phyloP scores from a whole-genome alignment of 2,797 vertebrate species.

The Pseudochirops cupreus region DNA sequence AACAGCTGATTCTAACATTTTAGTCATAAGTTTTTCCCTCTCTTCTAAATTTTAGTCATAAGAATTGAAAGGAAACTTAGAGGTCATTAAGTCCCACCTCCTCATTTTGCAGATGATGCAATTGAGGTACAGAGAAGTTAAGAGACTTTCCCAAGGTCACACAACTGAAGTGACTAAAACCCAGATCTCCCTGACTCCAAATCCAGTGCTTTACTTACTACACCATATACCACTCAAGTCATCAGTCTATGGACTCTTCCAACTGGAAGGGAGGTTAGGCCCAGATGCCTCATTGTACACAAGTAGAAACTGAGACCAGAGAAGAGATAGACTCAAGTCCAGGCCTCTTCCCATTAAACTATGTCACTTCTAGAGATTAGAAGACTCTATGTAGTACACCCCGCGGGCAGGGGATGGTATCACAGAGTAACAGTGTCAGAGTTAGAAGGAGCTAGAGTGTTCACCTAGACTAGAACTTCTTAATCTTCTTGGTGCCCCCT shows the following conservation, averaged over 20 bases:
- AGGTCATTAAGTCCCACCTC: not conserved
- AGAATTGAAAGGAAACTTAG: not conserved
- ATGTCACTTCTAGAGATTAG: not conserved
- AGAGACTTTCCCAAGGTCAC: not conserved
- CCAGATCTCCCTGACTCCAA: not conserved
- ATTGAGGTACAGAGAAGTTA: not conserved
- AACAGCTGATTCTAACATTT: not conserved
- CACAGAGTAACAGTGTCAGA: not conserved
- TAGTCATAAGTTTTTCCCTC: not conserved
- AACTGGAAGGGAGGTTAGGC: not conserved
- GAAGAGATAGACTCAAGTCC: not conserved
- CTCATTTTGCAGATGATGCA: not conserved
- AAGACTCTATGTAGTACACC: not conserved
- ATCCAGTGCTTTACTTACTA: not conserved
- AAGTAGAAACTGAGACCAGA: not conserved
- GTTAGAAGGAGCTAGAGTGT: not conserved
- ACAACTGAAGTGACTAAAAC: not conserved
- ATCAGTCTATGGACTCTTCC: not conserved
- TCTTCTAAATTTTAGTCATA: not conserved
- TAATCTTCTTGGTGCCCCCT: not conserved
- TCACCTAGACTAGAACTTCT: not conserved
- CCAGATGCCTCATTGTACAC: not conserved
- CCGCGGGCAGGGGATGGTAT: not conserved
- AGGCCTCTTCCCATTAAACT: not conserved
- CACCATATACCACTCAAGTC: not conserved